phyloP scores from a whole-genome alignment of 2,113 vertebrate species.

The Onychostruthus taczanowskii region DNA sequence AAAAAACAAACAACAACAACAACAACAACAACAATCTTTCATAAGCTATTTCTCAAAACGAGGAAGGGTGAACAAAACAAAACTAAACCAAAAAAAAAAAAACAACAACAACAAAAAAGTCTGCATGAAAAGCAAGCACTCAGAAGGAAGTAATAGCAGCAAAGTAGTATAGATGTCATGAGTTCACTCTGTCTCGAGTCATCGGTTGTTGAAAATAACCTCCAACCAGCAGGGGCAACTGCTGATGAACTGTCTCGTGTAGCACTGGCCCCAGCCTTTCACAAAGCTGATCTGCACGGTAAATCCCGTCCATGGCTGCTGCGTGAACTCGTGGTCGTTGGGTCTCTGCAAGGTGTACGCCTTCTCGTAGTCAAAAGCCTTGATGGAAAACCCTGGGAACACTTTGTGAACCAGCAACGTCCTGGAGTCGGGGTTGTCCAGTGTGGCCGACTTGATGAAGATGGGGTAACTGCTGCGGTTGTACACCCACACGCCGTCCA shows the following conservation, averaged over 20 bases:
- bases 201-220: constrained; percentile 96
- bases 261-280: constrained; percentile 99
- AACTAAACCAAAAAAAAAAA: not conserved
- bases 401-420: constrained; percentile 97
- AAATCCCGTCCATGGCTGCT: constrained; percentile 95
- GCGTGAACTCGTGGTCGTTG: constrained; percentile 97
- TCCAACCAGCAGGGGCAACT: constrained; percentile 99
- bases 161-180: constrained; percentile 72
- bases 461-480: constrained; percentile 99
- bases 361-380: constrained; percentile 98
- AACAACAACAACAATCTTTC: constrained; percentile 18
- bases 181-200: constrained; percentile 67
- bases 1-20: not conserved
- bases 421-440: constrained; percentile 99
- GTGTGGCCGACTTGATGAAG: constrained; percentile 99
- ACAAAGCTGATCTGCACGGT: constrained; percentile 99
- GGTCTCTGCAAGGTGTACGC: constrained; percentile 92
- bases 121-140: constrained; percentile 80
- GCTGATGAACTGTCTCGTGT: constrained; percentile 98
- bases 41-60: constrained; percentile 75
- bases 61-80: not conserved
- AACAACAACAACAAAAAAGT: constrained; percentile 35
- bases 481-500: constrained; percentile 97
- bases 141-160: constrained; percentile 81
- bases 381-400: constrained; percentile 98